A percentile compares a stretch with the other conserved stretches of the same genome.
Evolutionary conservation across 92 coral and sea anemone species (phyloP).

Genomic region (Plumapathes pennacea): DNA sequence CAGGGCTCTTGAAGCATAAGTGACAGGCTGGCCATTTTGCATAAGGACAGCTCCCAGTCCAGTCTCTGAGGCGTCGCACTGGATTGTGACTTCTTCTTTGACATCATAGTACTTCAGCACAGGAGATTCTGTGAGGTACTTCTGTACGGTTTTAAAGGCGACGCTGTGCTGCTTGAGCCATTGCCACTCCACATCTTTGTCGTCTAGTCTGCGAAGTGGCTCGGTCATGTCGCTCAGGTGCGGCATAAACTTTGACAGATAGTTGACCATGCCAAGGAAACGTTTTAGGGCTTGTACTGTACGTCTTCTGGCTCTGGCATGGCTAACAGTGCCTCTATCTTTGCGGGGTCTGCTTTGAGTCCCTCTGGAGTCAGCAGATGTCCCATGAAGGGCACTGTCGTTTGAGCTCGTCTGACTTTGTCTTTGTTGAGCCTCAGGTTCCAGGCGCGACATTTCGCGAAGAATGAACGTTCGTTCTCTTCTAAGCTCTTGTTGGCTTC

Average conservation of each 20-base stretch:
- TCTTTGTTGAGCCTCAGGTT: slow-evolving; percentile 35
- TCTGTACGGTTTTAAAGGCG: slow-evolving; percentile 26
- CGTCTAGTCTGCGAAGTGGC: slow-evolving; percentile 15
- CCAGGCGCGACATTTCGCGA: slow-evolving; percentile 52
- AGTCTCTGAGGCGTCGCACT: slow-evolving; percentile 14
- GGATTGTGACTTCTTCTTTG: slow-evolving; percentile 16
- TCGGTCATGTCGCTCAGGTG: slow-evolving; percentile 41
- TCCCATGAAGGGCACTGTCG: slow-evolving; percentile 14
- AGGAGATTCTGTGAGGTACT: slow-evolving; percentile 17
- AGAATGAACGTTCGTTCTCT: slow-evolving; percentile 45
- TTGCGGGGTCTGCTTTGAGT: background rate
- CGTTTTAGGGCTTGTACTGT: slow-evolving; percentile 18
- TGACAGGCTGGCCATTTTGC: slow-evolving; percentile 31
- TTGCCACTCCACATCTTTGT: slow-evolving; percentile 28
- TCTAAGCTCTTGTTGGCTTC: slow-evolving; percentile 33
- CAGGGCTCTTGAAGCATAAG: slow-evolving; percentile 35
- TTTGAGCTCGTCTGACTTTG: slow-evolving; percentile 24
- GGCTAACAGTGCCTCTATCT: background rate
- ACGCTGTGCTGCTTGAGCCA: slow-evolving; percentile 35
- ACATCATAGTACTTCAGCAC: slow-evolving; percentile 29
- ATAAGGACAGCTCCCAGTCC: slow-evolving; percentile 24
- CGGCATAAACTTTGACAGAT: slow-evolving; percentile 43
- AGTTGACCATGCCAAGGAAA: slow-evolving; percentile 47
- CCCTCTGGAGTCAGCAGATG: background rate
- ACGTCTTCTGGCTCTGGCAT: slow-evolving; percentile 10